These are phyloP conservation scores for Cactoblastis cactorum DNA, from an alignment of 2,888 invertebrate species.

Conservation along the genomic window DNA sequence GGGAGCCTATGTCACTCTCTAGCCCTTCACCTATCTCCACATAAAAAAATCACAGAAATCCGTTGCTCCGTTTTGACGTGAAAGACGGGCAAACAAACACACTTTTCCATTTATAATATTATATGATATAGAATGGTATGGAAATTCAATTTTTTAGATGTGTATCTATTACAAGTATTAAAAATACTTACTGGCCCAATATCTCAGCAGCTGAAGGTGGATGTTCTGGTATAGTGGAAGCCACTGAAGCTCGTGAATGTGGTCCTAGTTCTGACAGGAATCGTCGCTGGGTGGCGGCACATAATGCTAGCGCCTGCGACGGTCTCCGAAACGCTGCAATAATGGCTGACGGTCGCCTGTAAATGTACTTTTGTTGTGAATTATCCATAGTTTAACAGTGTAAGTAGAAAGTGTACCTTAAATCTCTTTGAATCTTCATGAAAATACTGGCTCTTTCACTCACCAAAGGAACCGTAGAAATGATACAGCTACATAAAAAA, in stretches of 20 bases:
- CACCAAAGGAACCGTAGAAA: too few species aligned
- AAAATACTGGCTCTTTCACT: too few species aligned
- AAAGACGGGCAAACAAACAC: too few species aligned
- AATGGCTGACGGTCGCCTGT: conserved; percentile 81
- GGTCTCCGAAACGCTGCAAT: conserved; percentile 82
- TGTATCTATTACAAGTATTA: neutral
- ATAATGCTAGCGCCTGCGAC: conserved; percentile 79
- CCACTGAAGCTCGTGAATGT: conserved; percentile 59
- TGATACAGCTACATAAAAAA: too few species aligned
- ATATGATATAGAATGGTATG: neutral
- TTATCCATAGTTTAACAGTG: too few species aligned
- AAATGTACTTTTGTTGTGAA: conserved; percentile 16
- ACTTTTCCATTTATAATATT: too few species aligned
- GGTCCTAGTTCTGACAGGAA: conserved; percentile 64
- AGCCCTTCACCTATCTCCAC: too few species aligned
- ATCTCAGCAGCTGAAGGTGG: conserved; percentile 64
- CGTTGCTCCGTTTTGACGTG: too few species aligned
- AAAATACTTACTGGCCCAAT: conserved; percentile 52
- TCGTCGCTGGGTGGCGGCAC: conserved; percentile 73
- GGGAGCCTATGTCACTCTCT: too few species aligned
- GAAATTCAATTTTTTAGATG: neutral
- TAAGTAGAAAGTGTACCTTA: too few species aligned
- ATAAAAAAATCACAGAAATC: too few species aligned
- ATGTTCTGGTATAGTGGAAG: conserved; percentile 57
- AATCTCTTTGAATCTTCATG: too few species aligned